Base-by-base conservation (phyloP, 2,888 invertebrate species). In the Autographa gamma region DNA sequence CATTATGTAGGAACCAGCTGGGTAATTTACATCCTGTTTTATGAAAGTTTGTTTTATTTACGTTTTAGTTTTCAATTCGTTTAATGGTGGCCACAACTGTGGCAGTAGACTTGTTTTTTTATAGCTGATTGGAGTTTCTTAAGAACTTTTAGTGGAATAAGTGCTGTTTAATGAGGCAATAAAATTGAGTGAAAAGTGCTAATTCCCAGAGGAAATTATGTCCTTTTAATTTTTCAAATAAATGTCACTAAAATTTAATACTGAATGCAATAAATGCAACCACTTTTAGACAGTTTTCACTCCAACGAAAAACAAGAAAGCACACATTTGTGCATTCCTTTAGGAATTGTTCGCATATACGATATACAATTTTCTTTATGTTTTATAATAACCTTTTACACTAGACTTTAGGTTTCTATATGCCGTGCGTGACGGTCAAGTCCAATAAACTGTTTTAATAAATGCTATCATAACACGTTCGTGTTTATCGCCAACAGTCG, bases 11-110 rank as follows among this genome's bases (percentile, higher is more conserved):
- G 7, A 31, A 54, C 25, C 4, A n/a, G 6, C 32, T n/a, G 19
- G 58, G 48, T 25, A 52, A 63, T 65, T 60, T 74, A 48, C 16
- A 41, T 64, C n/a, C 8, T 25, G 13, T 56, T 56, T 25, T 56
- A 56, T 56, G 13, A 56, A 25, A 56, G 19, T 25, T 25, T 19
- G 25, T 25, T 25, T 56, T 25, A 48, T 56, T 56, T 3, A 9
- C 13, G 19, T 25, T 54, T 56, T 19, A 25, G 54, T 56, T 56
- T 19, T 56, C 19, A 13, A 25, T 25, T 25, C 19, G 13, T 19
- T 56, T 25, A 25, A 25, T 25, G 25, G 14, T 13, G 19, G 38
- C 11, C 38, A 11, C 38, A 11, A 34, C 34, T 34, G 34, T 38
- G 9, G 8, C 11, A 38, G 38, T 1, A 38, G 11, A 11, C 9